These are phyloP conservation scores for Perizoma affinitatum DNA, from an alignment of 2,888 invertebrate species.

Conservation along the genomic window DNA sequence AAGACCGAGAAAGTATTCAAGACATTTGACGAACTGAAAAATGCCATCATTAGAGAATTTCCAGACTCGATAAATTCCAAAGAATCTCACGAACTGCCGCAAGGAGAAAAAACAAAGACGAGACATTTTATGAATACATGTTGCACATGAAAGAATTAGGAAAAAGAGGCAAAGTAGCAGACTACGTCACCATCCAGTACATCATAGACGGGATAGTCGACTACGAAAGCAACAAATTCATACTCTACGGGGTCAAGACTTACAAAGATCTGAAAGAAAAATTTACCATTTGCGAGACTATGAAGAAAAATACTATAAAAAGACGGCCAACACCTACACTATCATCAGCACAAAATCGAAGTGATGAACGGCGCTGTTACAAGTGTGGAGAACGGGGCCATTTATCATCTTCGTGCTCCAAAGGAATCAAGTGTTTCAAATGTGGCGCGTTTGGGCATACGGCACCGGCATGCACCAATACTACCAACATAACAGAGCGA, in stretches of 20 bases:
- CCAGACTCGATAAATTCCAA: slow-evolving; percentile 1
- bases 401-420: neutral
- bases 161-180: neutral
- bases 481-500: slow-evolving; percentile 7
- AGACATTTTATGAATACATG: neutral
- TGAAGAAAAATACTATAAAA: neutral
- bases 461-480: neutral
- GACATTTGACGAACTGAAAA: neutral
- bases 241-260: neutral
- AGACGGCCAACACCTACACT: neutral
- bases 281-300: neutral
- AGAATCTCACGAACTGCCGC: neutral
- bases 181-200: slow-evolving; percentile 5
- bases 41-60: slow-evolving; percentile 1
- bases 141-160: neutral
- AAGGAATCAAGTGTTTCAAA: slow-evolving; percentile 1
- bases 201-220: slow-evolving; percentile 5
- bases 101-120: slow-evolving; percentile 2
- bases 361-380: slow-evolving; percentile 1
- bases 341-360: neutral
- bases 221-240: neutral
- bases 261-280: slow-evolving; percentile 1
- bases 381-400: slow-evolving; percentile 2
- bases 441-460: slow-evolving; percentile 6
- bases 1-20: slow-evolving; percentile 4